These are phyloP conservation scores for Solenopsis fugax DNA, from an alignment of 1,140 invertebrate species.

Conservation along the genomic window DNA sequence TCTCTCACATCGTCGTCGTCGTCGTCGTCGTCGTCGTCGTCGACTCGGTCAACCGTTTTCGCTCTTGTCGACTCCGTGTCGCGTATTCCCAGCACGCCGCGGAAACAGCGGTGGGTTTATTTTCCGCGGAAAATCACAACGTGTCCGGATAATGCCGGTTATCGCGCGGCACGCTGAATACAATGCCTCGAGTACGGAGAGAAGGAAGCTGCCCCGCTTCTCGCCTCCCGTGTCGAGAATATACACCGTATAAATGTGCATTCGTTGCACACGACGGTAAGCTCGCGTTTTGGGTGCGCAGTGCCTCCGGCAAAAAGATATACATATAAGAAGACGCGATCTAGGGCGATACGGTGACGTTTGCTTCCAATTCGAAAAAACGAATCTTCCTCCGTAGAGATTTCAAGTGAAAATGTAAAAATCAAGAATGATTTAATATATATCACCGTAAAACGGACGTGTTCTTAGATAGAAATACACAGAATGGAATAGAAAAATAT, in stretches of 20 bases:
- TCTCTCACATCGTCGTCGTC: background rate
- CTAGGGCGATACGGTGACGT: constrained; percentile 9
- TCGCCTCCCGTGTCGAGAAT: background rate
- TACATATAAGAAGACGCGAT: background rate
- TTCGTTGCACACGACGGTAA: constrained; percentile 12
- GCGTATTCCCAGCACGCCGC: constrained; percentile 77
- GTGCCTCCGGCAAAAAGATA: background rate
- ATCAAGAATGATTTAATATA: constrained; percentile 18
- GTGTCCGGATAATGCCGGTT: constrained; percentile 76
- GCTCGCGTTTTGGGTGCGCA: background rate
- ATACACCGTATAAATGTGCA: constrained; percentile 13
- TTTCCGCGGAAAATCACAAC: constrained; percentile 80
- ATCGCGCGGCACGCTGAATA: constrained; percentile 69
- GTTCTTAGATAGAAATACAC: constrained; percentile 36
- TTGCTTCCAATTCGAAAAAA: constrained; percentile 9
- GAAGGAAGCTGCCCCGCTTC: constrained; percentile 22
- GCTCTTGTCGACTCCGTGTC: constrained; percentile 40
- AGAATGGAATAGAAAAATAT: background rate
- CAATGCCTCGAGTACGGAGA: constrained; percentile 61
- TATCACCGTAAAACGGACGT: background rate
- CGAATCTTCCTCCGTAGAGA: background rate
- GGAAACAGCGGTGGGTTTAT: constrained; percentile 75
- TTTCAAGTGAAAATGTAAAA: constrained; percentile 24
- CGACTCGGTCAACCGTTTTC: constrained; percentile 67
- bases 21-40: too few species aligned